These are phyloP conservation scores for Cheilosia vernalis DNA, from an alignment of 2,888 invertebrate species.

Conservation along the genomic window DNA sequence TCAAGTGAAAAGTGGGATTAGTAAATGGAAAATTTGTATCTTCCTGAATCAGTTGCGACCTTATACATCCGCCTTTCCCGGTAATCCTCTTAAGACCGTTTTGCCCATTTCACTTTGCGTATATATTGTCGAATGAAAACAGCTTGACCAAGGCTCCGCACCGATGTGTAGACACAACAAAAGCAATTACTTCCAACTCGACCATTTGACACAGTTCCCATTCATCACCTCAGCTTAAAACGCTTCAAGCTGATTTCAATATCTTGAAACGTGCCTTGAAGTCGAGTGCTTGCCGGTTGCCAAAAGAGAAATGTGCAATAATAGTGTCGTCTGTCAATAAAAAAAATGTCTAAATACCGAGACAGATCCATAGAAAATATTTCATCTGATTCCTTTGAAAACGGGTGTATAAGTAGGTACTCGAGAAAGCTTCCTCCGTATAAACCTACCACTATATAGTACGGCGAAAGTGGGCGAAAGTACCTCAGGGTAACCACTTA, in stretches of 20 bases:
- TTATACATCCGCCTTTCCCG: too few relatives aligned
- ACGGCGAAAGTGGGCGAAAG: slow-evolving; percentile 37
- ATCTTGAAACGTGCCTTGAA: slow-evolving; percentile 19
- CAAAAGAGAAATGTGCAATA: slow-evolving; percentile 56
- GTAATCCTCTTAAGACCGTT: too few relatives aligned
- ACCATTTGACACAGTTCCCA: slow-evolving; percentile 44
- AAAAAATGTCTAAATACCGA: slow-evolving; percentile 19
- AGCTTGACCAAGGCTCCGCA: too few relatives aligned
- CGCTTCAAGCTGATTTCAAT: slow-evolving; percentile 36
- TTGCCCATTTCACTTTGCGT: too few relatives aligned
- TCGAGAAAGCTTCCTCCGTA: slow-evolving; percentile 24
- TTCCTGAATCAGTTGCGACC: too few relatives aligned
- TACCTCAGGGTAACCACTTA: slow-evolving; percentile 44
- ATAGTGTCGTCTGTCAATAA: slow-evolving; percentile 39
- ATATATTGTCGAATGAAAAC: too few relatives aligned
- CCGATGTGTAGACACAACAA: too few relatives aligned
- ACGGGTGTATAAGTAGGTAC: slow-evolving; percentile 38
- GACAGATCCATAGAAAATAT: slow-evolving; percentile 30
- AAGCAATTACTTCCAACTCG: neutral
- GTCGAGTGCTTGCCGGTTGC: slow-evolving; percentile 28
- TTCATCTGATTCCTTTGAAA: slow-evolving; percentile 53
- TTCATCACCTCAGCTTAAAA: neutral
- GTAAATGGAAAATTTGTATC: too few relatives aligned
- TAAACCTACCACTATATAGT: neutral
- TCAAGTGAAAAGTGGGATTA: too few relatives aligned